Percentiles rank a stretch among this genome's conserved stretches.
phyloP scores from a whole-genome alignment of 2,113 vertebrate species.

The Mormoops blainvillei region DNA sequence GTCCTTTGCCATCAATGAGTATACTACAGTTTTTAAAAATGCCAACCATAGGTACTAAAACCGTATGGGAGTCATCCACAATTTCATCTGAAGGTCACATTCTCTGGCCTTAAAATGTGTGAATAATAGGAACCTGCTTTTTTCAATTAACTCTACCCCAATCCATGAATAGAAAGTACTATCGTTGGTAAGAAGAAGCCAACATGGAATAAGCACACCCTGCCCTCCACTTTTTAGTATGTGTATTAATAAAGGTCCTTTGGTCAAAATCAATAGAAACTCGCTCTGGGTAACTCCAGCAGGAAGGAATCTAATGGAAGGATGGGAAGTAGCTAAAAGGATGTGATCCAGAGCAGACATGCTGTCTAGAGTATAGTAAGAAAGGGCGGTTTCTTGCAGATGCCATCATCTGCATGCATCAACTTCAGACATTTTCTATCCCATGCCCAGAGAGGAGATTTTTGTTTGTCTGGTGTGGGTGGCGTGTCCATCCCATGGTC shows the following conservation, averaged over 20 bases:
- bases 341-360: background rate
- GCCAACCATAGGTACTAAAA: background rate
- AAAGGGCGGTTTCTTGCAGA: background rate
- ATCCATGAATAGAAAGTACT: background rate
- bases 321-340: background rate
- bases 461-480: background rate
- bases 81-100: background rate
- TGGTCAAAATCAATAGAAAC: background rate
- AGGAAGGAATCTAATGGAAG: background rate
- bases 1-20: background rate
- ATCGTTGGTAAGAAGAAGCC: background rate
- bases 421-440: background rate
- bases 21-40: background rate
- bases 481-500: background rate
- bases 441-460: background rate
- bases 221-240: fast-evolving
- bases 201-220: background rate
- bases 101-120: background rate
- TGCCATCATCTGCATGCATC: background rate
- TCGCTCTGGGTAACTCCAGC: background rate
- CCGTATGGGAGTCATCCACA: background rate
- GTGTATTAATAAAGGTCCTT: background rate
- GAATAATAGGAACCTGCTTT: background rate
- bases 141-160: background rate
- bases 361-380: too few relatives aligned